Conservation (phyloP, 2,888 invertebrate genomes). For the Silvanus unidentatus region DNA sequence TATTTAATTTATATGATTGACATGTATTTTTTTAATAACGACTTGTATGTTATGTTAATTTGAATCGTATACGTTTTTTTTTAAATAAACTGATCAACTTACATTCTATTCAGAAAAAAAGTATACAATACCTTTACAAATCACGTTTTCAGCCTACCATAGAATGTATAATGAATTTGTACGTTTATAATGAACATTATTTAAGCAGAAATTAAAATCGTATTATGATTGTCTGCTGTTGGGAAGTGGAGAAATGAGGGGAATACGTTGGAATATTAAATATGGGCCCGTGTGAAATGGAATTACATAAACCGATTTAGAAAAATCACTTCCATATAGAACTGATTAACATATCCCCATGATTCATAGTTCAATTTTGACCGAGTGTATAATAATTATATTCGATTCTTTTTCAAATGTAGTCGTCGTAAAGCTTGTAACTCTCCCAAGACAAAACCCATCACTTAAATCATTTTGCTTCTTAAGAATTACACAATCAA, state of each 20-base stretch:
- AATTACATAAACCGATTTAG: too few species aligned
- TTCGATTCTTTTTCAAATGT: slow-evolving; percentile 14
- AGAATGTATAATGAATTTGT: slow-evolving; percentile 5
- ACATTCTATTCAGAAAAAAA: slow-evolving; percentile 1
- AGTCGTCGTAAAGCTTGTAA: slow-evolving; percentile 15
- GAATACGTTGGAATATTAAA: too few species aligned
- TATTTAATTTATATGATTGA: slow-evolving; percentile 9
- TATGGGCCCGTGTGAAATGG: too few species aligned
- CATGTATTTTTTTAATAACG: slow-evolving; percentile 6
- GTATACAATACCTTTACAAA: slow-evolving; percentile 1
- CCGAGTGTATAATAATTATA: slow-evolving; percentile 11
- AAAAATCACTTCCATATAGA: neutral
- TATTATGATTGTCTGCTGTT: too few species aligned
- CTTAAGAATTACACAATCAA: slow-evolving; percentile 17
- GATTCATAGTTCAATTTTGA: slow-evolving; percentile 10
- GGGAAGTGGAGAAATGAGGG: too few species aligned
- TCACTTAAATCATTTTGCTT: slow-evolving; percentile 17
- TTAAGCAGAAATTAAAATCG: too few species aligned
- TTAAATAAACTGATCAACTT: neutral
- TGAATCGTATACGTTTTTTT: slow-evolving; percentile 3
- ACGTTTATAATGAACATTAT: neutral
- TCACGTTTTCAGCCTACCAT: neutral
- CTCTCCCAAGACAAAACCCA: slow-evolving; percentile 16
- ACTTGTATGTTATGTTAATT: slow-evolving; percentile 7
- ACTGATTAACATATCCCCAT: slow-evolving; percentile 13